These are phyloP conservation scores for Gnathonemus longibarbis DNA, from an alignment of 2,113 vertebrate species.

Conservation along the genomic window DNA sequence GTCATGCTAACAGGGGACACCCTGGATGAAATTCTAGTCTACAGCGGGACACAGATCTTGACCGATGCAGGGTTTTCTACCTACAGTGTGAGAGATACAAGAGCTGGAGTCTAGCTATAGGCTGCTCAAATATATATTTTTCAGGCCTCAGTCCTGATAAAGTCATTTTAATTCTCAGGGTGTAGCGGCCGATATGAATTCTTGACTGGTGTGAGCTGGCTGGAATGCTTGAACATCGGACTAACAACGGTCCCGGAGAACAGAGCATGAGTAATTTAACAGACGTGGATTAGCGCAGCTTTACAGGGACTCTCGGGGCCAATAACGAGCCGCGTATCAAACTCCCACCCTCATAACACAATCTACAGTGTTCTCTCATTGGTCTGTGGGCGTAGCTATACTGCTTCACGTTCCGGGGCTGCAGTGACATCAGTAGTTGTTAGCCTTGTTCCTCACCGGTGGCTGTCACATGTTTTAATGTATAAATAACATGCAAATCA, in stretches of 20 bases:
- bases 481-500: background rate
- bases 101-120: background rate
- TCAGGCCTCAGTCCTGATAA: background rate
- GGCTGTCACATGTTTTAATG: background rate
- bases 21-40: background rate
- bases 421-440: background rate
- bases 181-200: background rate
- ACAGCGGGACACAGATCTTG: background rate
- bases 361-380: background rate
- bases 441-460: background rate
- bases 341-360: background rate
- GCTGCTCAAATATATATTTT: background rate
- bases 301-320: background rate
- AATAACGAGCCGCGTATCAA: background rate
- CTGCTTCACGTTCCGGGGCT: background rate
- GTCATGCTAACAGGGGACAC: background rate
- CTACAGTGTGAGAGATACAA: background rate
- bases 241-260: background rate
- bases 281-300: background rate
- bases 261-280: constrained; percentile 3
- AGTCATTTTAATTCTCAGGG: background rate
- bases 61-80: background rate
- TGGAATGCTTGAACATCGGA: background rate
- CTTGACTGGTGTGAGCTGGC: background rate
- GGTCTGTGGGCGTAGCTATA: background rate